These are phyloP conservation scores for Semicossyphus pulcher DNA, from an alignment of 2,113 vertebrate species.

Conservation along the genomic window DNA sequence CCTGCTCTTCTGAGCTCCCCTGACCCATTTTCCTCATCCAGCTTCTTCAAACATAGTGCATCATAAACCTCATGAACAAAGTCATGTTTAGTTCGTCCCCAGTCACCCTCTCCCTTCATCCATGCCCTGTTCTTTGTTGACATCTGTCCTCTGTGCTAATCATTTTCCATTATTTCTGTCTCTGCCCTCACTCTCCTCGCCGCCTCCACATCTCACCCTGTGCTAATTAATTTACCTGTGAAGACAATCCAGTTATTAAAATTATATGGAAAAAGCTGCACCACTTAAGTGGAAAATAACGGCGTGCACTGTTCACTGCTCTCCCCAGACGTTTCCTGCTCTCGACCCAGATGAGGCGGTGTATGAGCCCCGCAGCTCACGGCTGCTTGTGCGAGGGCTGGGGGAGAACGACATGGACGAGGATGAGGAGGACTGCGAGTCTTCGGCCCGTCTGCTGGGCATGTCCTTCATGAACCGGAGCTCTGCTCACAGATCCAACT, in stretches of 20 bases:
- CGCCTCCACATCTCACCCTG: neutral
- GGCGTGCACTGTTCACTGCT: neutral
- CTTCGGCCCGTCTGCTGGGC: constrained; percentile 94
- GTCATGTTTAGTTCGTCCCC: neutral
- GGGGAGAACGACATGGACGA: constrained; percentile 95
- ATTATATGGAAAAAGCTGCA: constrained; percentile 3
- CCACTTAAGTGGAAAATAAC: neutral
- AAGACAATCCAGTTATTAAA: neutral
- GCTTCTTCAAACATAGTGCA: neutral
- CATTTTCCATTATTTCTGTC: constrained; percentile 2
- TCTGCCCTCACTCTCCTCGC: constrained; percentile 14
- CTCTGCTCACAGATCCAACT: constrained; percentile 83
- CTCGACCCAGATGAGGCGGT: constrained; percentile 93
- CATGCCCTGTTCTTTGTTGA: neutral
- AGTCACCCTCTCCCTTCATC: neutral
- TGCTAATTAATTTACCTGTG: constrained; percentile 13
- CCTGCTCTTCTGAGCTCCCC: neutral
- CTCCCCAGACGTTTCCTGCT: constrained; percentile 69
- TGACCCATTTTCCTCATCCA: neutral
- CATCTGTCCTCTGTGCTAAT: neutral
- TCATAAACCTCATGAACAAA: neutral
- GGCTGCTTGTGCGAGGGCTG: constrained; percentile 93
- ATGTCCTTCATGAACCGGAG: constrained; percentile 99
- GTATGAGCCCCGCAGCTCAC: constrained; percentile 93
- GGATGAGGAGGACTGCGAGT: constrained; percentile 96